phyloP scores from a whole-genome alignment of 2,113 vertebrate genomes.

The Cyanistes caeruleus region DNA sequence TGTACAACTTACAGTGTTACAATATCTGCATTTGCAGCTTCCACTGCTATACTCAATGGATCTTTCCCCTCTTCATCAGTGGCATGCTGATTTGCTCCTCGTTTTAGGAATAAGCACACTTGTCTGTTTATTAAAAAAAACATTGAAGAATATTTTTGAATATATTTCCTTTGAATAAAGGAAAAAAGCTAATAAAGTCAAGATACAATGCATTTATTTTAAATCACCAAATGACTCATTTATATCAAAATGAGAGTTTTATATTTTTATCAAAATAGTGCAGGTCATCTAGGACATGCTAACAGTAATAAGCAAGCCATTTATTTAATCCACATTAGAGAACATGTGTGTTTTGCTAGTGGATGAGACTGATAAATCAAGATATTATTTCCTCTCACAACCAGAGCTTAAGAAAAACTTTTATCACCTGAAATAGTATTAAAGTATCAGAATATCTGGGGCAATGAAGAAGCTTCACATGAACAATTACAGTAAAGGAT shows the following conservation, averaged over 20 bases:
- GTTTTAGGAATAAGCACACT: slow-evolving; percentile 96
- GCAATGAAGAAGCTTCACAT: not conserved
- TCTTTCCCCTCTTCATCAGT: slow-evolving; percentile 93
- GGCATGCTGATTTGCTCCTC: slow-evolving; percentile 96
- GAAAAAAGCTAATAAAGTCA: not conserved
- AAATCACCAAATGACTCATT: not conserved
- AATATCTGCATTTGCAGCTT: slow-evolving; percentile 97
- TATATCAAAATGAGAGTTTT: not conserved
- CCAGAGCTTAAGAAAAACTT: not conserved
- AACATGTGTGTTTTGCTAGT: not conserved
- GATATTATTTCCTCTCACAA: not conserved
- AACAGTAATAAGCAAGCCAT: not conserved
- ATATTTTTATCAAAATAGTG: not conserved
- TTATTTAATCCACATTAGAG: not conserved
- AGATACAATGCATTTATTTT: not conserved
- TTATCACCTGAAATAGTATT: not conserved
- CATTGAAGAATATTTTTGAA: not conserved
- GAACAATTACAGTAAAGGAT: not conserved
- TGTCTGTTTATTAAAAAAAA: slow-evolving; percentile 78
- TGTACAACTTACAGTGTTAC: slow-evolving; percentile 89
- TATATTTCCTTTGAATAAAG: not conserved
- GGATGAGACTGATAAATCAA: not conserved
- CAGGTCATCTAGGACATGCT: not conserved
- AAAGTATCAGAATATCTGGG: not conserved
- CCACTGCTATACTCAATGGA: slow-evolving; percentile 90